Base-by-base conservation (phyloP, 1,140 invertebrate species). In the Bombus terrestris region DNA sequence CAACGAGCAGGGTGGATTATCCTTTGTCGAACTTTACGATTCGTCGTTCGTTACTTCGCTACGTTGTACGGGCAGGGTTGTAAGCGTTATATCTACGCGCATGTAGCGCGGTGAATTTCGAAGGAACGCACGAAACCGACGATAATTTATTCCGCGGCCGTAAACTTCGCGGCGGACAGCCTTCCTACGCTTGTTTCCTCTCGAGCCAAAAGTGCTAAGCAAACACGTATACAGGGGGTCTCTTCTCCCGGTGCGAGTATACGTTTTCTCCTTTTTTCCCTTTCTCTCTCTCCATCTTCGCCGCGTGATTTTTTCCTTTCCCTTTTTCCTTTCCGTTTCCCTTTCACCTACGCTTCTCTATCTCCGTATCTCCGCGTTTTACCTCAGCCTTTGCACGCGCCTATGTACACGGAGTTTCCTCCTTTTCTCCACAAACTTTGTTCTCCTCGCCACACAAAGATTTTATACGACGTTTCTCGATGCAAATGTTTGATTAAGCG, bases 171-270 rank as follows among this genome's bases (percentile, higher is more conserved):
- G 71, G 64, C 78, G 71, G 86, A 79, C 86, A 83, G 83, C 76
- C 88, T 86, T 88, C 88, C 88, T 89, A 89, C 88, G 88, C 88
- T 89, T 89, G 88, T 89, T 89, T 88, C 83, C 83, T 86, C 82
- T 86, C 88, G 72, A 76, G 83, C 84, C 86, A 86, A 89, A 89
- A 88, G 88, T 88, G 88, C 84, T 89, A 89, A 89, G 88, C 88
- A 89, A 89, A 89, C 88, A 89, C 86, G 86, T 86, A 88, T 83
- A 77, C 75, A 89, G 69, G 73, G 83, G 83, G 80, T 86, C 83
- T 81, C 81, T 22, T 47, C 76, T 43, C 41, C 82, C 78, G 62
- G 72, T 62, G 77, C 81, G 39, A 62, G 59, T 62, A 12, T 84
- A 84, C 74, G 57, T 59, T 43, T 39, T 59, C 32, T 37, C 13